A percentile compares a stretch with the other conserved stretches of the same genome.
Evolutionary conservation across 2,113 vertebrate species (phyloP).

Genomic region (Calidris pygmaea): DNA sequence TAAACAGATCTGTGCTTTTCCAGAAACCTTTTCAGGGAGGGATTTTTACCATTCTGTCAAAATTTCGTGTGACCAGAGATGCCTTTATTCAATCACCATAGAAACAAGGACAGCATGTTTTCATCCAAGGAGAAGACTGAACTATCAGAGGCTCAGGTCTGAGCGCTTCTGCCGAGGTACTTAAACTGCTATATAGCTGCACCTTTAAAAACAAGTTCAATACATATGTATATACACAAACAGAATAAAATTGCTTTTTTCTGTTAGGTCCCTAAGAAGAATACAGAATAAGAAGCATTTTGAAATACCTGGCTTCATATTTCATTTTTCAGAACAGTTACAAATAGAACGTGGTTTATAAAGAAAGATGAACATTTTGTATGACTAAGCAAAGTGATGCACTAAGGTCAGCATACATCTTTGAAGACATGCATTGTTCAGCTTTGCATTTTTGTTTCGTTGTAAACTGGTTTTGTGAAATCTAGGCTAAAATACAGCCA

Average conservation of each 20-base stretch:
- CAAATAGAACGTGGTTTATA: neutral
- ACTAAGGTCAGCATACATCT: neutral
- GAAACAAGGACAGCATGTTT: neutral
- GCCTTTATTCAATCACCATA: neutral
- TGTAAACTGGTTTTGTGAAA: neutral
- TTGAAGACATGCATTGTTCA: neutral
- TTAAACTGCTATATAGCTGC: neutral
- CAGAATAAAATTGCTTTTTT: neutral
- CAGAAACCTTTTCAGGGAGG: neutral
- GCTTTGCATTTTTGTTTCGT: neutral
- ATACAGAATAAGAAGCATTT: neutral
- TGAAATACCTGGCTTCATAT: neutral
- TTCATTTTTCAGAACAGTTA: neutral
- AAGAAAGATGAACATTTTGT: neutral
- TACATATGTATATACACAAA: neutral
- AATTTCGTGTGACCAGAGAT: neutral
- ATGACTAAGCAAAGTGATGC: neutral
- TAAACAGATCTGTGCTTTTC: neutral
- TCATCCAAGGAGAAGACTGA: neutral
- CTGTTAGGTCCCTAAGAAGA: neutral
- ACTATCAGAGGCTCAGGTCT: neutral
- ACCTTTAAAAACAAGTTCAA: neutral
- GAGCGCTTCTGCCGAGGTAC: neutral
- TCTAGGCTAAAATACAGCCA: conserved; percentile 4
- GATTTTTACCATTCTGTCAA: neutral